Percentiles rank a stretch among this genome's conserved stretches.
Conservation (phyloP, 53 echinoderm and acorn worm species). For the Holothuria scabra region DNA sequence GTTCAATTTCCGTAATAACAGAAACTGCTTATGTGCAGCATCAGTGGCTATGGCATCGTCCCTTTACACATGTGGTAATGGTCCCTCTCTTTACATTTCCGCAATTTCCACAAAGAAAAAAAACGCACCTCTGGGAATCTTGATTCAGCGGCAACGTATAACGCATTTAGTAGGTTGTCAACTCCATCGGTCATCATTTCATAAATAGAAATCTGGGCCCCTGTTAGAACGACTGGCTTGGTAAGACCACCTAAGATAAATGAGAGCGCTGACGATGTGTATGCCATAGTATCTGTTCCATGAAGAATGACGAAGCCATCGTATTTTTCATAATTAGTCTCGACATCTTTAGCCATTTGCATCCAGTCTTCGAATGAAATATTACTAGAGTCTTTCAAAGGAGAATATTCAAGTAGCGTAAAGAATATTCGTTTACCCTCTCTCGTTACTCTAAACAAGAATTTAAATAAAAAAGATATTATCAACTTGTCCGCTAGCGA, state of each 20-base stretch:
- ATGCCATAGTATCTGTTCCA: conserved; percentile 62
- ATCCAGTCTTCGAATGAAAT: conserved; percentile 39
- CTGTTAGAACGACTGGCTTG: conserved; percentile 54
- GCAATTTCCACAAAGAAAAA: too few relatives aligned
- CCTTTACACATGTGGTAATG: too few relatives aligned
- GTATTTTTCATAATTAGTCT: conserved; percentile 11
- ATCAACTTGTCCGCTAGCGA: not conserved
- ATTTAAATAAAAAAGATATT: not conserved
- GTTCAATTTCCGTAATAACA: too few relatives aligned
- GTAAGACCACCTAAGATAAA: conserved; percentile 52
- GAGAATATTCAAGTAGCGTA: not conserved
- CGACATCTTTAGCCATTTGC: conserved; percentile 4
- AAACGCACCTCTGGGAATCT: not conserved
- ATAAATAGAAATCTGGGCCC: conserved; percentile 45
- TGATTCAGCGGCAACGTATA: conserved; percentile 30
- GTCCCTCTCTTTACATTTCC: too few relatives aligned
- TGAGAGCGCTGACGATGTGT: conserved; percentile 53
- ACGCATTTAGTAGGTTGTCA: conserved; percentile 14
- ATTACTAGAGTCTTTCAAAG: conserved; percentile 56
- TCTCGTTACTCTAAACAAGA: not conserved
- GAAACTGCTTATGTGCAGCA: too few relatives aligned
- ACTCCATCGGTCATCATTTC: conserved; percentile 32
- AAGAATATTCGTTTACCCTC: not conserved
- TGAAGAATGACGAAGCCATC: conserved; percentile 59
- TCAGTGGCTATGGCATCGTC: too few relatives aligned